Evolutionary conservation across 1,140 invertebrate species (phyloP).

Genomic region (Asbolus verrucosus): DNA sequence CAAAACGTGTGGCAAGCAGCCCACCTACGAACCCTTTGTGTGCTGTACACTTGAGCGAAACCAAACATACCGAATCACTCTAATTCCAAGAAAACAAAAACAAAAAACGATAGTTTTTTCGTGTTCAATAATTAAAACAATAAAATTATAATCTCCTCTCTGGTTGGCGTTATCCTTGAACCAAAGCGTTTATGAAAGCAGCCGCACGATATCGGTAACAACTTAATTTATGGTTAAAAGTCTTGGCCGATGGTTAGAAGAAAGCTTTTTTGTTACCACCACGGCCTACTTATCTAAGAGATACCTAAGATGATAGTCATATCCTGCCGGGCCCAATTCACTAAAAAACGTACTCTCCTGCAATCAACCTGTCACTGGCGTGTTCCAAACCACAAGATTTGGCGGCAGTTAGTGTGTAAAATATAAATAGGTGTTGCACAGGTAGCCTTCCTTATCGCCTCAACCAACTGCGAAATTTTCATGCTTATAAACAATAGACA

Average conservation of each 20-base stretch:
- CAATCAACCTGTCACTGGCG: conserved; percentile 30
- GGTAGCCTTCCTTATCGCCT: neutral
- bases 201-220: conserved; percentile 33
- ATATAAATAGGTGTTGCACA: conserved; percentile 2
- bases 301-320: conserved; percentile 32
- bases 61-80: conserved; percentile 9
- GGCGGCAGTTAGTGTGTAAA: conserved; percentile 6
- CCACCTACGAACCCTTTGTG: conserved; percentile 33
- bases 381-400: conserved; percentile 28
- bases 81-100: conserved; percentile 11
- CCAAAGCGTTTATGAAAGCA: conserved; percentile 6
- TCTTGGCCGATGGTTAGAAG: conserved; percentile 27
- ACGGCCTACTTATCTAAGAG: conserved; percentile 31
- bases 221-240: conserved; percentile 35
- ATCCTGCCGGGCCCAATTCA: conserved; percentile 32
- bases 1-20: conserved; percentile 39
- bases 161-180: conserved; percentile 28
- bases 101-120: neutral
- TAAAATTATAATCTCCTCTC: conserved; percentile 16
- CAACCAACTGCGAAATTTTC: neutral
- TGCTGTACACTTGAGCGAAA: conserved; percentile 27
- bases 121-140: conserved; percentile 16
- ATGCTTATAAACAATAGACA: conserved; percentile 2
- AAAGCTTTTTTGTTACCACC: conserved; percentile 27
- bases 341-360: conserved; percentile 29